Conservation (phyloP, 1,140 invertebrate genomes). For the Trichogramma pretiosum region DNA sequence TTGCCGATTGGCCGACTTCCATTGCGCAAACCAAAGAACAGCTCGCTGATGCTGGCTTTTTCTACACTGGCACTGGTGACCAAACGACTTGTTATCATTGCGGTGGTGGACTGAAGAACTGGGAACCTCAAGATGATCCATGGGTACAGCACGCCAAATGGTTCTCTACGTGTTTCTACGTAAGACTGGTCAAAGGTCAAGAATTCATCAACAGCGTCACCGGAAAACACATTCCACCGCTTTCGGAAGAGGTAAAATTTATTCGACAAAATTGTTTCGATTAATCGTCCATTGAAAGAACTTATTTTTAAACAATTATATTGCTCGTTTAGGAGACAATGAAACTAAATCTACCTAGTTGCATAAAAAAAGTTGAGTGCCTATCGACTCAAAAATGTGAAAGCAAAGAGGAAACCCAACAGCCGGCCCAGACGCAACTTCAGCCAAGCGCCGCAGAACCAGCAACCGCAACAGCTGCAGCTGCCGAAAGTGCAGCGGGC, state of each 20-base stretch:
- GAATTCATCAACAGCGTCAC: constrained; percentile 53
- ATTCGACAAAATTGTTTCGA: too few relatives aligned
- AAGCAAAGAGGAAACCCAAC: constrained; percentile 8
- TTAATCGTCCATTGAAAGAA: too few relatives aligned
- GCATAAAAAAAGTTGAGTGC: constrained; percentile 32
- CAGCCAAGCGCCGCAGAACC: not conserved
- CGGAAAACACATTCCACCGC: constrained; percentile 31
- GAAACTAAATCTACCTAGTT: constrained; percentile 35
- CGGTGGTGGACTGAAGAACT: constrained; percentile 76
- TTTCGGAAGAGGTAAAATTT: constrained; percentile 34
- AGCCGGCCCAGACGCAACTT: not conserved
- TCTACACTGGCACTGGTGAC: constrained; percentile 76
- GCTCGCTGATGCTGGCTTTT: constrained; percentile 81
- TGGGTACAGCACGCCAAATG: constrained; percentile 83
- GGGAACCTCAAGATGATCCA: constrained; percentile 75
- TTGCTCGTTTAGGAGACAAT: constrained; percentile 29
- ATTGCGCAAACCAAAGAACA: constrained; percentile 67
- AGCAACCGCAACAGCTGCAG: not conserved
- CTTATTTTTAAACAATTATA: too few relatives aligned
- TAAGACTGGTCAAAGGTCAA: constrained; percentile 65
- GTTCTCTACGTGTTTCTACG: constrained; percentile 69
- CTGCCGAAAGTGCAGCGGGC: not conserved
- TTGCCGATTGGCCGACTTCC: constrained; percentile 63
- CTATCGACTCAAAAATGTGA: constrained; percentile 15
- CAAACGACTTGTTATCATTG: constrained; percentile 81